phyloP scores from a whole-genome alignment of 2,113 vertebrate species.

The Salvelinus alpinus region DNA sequence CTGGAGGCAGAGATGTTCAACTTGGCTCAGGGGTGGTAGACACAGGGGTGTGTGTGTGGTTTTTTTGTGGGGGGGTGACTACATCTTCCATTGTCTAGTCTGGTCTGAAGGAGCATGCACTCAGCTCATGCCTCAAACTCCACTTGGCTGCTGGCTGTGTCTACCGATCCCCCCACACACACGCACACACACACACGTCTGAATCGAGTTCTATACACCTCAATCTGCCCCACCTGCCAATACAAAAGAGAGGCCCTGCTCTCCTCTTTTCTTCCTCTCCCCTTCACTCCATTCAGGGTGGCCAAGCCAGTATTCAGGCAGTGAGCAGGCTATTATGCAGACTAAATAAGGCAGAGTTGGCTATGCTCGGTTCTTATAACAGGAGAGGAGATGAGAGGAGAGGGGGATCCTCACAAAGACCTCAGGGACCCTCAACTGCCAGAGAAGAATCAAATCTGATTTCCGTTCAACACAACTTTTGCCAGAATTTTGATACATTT shows the following conservation, averaged over 20 bases:
- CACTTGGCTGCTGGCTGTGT: slow-evolving; percentile 31
- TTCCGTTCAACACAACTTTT: too few species aligned
- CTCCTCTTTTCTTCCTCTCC: slow-evolving; percentile 8
- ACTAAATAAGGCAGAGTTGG: slow-evolving; percentile 55
- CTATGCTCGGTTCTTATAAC: slow-evolving; percentile 35
- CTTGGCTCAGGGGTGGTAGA: neutral
- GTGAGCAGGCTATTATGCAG: slow-evolving; percentile 47
- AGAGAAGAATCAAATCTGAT: too few species aligned
- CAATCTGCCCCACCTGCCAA: too few species aligned
- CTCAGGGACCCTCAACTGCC: too few species aligned
- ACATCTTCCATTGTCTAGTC: too few species aligned
- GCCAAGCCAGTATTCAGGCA: slow-evolving; percentile 51
- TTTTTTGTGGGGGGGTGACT: too few species aligned
- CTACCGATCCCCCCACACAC: neutral
- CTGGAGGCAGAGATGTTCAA: neutral
- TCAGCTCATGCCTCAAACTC: slow-evolving; percentile 27
- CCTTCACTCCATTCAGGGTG: slow-evolving; percentile 13
- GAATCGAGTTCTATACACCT: too few species aligned
- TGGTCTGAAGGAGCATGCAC: neutral
- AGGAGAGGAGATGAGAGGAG: slow-evolving; percentile 29
- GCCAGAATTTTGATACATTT: too few species aligned
- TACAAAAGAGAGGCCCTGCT: neutral
- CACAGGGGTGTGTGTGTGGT: neutral
- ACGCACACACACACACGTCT: slow-evolving; percentile 1
- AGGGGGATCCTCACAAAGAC: slow-evolving; percentile 15